phyloP scores from a whole-genome alignment of 2,797 vertebrate genomes.

The Passerculus sandwichensis region DNA sequence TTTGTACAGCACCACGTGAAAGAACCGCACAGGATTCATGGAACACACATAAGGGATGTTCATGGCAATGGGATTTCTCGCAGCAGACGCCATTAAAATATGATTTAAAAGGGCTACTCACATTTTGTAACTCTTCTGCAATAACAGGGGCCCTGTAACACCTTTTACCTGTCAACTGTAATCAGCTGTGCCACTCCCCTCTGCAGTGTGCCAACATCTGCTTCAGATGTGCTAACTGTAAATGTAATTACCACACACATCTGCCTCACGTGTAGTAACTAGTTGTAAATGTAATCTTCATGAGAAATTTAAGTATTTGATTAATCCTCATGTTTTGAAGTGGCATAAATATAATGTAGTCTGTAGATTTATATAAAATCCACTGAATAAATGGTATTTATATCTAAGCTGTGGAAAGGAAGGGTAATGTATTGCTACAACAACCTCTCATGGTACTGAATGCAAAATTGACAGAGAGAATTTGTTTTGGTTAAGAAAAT shows the following conservation, averaged over 20 bases:
- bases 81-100: not conserved
- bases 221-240: not conserved
- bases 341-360: not conserved
- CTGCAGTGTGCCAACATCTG: not conserved
- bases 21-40: fast-evolving
- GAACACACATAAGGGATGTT: not conserved
- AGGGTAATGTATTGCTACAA: not conserved
- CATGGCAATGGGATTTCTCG: not conserved
- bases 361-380: not conserved
- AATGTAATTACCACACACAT: not conserved
- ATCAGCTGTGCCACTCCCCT: not conserved
- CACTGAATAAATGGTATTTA: not conserved
- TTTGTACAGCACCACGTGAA: not conserved
- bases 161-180: not conserved
- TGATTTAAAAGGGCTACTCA: not conserved
- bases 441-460: not conserved
- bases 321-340: not conserved
- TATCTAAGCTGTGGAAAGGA: not conserved
- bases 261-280: not conserved
- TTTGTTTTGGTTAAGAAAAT: not conserved
- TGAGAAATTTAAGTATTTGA: not conserved
- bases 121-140: not conserved
- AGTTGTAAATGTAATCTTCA: not conserved
- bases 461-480: not conserved
- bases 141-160: not conserved